Base-by-base conservation (phyloP, 2,888 invertebrate species). In the Thyatira batis region DNA sequence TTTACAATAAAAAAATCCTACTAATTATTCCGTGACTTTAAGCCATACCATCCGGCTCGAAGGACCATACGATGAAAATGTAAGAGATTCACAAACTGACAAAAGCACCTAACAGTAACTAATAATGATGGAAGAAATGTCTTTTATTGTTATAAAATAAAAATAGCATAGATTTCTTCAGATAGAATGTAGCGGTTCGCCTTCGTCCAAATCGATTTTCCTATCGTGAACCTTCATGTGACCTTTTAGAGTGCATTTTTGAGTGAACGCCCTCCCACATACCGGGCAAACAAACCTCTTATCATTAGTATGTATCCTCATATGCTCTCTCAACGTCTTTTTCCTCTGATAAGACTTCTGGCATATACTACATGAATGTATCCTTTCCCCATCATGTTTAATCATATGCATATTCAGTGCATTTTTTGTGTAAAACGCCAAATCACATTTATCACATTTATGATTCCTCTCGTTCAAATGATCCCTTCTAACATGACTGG, bases 401-500 rank as follows among this genome's bases (percentile, higher is more conserved):
- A 93, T 92, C 89, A 92, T 92, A 55, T 93, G 93, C 84, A 92
- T 92, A 55, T 93, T 93, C 23, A 93, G 67, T 5, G 93, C 92
- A 50, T 93, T 93, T 56, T 90, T 90, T 0, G 92, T 92, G 52
- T 92, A 93, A 57, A 93, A 93, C 0, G 92, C 92, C 1, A 90
- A 67, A 25, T 92, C 89, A 45, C 93, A 93, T 28, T 92, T 86
- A 21, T 87, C 87, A 50, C 93, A 93, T 11, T 89, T 87, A 13
- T 89, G 93, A 61, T 86, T 93, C 28, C 85, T 73, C 65, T 85
- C 93, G 63, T 84, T 90, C 58, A 88, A 79, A 78, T 85, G 92
- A 30, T 91, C 92, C 1, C 92, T 65, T 0, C 92, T 51, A 0
- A 92, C 89, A 25, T 92, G 92, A 23, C 89, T 90, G 0, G 92